Conservation (phyloP, 2,797 vertebrate species). For the Macrochelys suwanniensis region DNA sequence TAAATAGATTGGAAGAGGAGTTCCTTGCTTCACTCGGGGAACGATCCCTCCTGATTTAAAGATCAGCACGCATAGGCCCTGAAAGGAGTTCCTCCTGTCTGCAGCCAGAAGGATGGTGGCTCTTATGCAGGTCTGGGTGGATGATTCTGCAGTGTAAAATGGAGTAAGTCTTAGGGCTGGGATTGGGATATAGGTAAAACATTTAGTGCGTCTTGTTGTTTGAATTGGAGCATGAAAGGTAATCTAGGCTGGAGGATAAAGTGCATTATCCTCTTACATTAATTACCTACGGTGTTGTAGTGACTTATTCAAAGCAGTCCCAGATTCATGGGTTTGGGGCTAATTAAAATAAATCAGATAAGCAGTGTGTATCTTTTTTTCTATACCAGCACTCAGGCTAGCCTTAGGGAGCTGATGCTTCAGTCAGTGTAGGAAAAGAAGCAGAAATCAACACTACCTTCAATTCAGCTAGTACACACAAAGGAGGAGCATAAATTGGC, state of each 20-base stretch:
- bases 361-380: neutral
- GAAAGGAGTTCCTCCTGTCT: neutral
- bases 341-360: neutral
- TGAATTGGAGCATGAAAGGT: neutral
- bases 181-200: neutral
- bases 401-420: neutral
- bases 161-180: neutral
- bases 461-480: rapidly evolving
- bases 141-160: neutral
- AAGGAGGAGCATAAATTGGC: neutral
- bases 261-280: neutral
- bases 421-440: neutral
- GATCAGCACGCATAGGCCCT: neutral
- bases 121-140: neutral
- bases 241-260: neutral
- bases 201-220: neutral
- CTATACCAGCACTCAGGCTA: neutral
- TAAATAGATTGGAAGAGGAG: neutral
- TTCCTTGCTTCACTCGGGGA: neutral
- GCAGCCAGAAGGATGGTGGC: neutral
- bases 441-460: neutral
- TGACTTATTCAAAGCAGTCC: neutral
- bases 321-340: neutral
- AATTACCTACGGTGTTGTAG: neutral
- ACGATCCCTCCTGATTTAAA: rapidly evolving